Percentiles rank a stretch among this genome's conserved stretches.
Evolutionary conservation across 2,888 invertebrate genomes (phyloP).

Genomic region (Latrodectus elegans): DNA sequence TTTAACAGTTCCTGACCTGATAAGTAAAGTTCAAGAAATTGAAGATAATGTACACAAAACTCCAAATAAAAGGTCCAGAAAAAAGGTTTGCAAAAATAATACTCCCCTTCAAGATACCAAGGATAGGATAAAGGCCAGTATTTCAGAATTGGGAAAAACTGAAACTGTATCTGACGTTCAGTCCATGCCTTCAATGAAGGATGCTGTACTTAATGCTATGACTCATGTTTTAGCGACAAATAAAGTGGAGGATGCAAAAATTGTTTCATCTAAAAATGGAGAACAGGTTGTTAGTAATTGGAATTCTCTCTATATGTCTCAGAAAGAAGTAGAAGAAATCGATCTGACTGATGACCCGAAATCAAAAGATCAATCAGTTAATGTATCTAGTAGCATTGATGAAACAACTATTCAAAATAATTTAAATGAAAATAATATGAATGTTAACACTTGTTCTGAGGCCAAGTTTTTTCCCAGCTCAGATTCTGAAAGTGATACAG

Average conservation of each 20-base stretch:
- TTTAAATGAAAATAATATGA: not conserved
- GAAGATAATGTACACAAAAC: not conserved
- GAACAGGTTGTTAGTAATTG: not conserved
- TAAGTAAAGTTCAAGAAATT: not conserved
- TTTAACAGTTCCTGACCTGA: not conserved
- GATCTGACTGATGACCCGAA: not conserved
- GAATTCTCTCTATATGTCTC: not conserved
- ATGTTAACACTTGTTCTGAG: not conserved
- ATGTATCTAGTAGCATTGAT: not conserved
- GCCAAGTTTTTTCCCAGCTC: slow-evolving; percentile 19
- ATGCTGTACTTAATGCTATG: slow-evolving; percentile 21
- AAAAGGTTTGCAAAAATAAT: not conserved
- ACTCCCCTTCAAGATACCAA: not conserved
- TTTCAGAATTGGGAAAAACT: not conserved
- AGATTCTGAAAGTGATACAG: slow-evolving; percentile 30
- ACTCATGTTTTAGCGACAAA: slow-evolving; percentile 8
- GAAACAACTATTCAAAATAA: not conserved
- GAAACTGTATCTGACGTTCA: not conserved
- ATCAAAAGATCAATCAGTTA: too few species aligned
- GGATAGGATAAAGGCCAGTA: not conserved
- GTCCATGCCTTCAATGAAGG: slow-evolving; percentile 10
- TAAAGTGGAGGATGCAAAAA: not conserved
- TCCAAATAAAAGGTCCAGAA: not conserved
- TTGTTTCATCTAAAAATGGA: not conserved
- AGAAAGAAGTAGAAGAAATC: not conserved